A percentile compares a stretch with the other conserved stretches of the same genome.
These are phyloP conservation scores for Cliona cf. orientalis DNA, from an alignment of 37 sponge, comb jelly and placozoan genomes.

Conservation along the genomic window DNA sequence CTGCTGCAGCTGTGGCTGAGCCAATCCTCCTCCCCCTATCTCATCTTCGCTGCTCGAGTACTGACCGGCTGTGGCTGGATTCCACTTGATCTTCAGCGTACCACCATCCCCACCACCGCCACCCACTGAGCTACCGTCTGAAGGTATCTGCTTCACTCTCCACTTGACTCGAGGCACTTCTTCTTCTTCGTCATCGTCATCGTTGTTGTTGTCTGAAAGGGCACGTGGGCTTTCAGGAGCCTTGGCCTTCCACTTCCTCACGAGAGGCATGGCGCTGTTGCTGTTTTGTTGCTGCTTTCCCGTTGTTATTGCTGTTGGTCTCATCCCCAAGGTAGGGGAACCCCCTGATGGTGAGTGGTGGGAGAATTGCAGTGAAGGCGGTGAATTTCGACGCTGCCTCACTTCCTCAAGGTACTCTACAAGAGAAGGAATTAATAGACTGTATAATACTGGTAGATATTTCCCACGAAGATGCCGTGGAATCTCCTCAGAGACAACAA, in stretches of 20 bases:
- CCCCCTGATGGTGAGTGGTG: neutral
- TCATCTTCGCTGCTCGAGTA: no score
- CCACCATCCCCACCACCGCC: no score
- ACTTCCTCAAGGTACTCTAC: slow-evolving; percentile 28
- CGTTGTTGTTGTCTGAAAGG: neutral
- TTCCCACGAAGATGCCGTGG: no score
- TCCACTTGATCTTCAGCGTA: no score
- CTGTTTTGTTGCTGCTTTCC: neutral
- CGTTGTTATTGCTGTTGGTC: neutral
- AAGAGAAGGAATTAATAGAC: neutral
- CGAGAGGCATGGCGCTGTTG: slow-evolving; percentile 11
- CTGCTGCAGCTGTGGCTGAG: no score
- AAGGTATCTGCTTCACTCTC: slow-evolving; percentile 29
- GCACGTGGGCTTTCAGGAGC: neutral
- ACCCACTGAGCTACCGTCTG: no score
- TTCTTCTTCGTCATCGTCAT: slow-evolving; percentile 1
- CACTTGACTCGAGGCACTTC: neutral
- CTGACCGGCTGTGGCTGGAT: no score
- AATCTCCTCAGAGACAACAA: no score
- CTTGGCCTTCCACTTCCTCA: slow-evolving; percentile 15
- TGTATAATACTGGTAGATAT: no score
- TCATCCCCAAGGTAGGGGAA: neutral
- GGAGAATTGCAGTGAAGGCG: neutral
- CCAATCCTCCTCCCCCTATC: no score
- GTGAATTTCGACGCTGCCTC: slow-evolving; percentile 9